Evolutionary conservation across 2,797 vertebrate species (phyloP).

Genomic region (Craterocephalus amniculus): DNA sequence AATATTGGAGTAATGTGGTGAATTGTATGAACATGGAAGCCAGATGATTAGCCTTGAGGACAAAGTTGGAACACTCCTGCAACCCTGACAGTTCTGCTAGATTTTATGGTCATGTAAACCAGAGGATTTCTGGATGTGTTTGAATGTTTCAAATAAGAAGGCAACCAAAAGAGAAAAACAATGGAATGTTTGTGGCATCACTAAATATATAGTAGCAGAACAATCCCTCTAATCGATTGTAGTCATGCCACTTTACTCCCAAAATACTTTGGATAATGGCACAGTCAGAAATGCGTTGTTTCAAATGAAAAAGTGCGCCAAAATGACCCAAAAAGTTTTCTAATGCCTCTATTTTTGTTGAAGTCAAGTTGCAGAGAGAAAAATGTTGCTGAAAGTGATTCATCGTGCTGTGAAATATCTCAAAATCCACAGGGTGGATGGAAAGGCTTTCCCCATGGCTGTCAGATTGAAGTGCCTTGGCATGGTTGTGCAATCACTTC

Average conservation of each 20-base stretch:
- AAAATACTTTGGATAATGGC: background rate
- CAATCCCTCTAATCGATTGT: too few species aligned
- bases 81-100: background rate
- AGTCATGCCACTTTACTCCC: too few species aligned
- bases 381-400: background rate
- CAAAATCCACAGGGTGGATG: background rate
- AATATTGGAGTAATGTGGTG: slow-evolving; percentile 22
- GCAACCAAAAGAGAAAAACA: background rate
- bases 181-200: background rate
- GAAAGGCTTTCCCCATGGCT: background rate
- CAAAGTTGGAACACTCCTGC: background rate
- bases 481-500: background rate
- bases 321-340: background rate
- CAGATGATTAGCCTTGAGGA: slow-evolving; percentile 18
- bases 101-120: background rate
- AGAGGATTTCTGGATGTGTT: background rate
- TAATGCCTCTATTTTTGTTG: background rate
- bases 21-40: slow-evolving; percentile 19
- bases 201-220: background rate
- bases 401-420: background rate
- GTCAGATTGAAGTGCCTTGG: background rate
- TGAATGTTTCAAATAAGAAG: background rate
- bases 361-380: background rate
- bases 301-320: too few species aligned
- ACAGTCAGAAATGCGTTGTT: background rate